Base-by-base conservation (phyloP, 2,888 invertebrate genomes). In the Phyllotreta striolata region DNA sequence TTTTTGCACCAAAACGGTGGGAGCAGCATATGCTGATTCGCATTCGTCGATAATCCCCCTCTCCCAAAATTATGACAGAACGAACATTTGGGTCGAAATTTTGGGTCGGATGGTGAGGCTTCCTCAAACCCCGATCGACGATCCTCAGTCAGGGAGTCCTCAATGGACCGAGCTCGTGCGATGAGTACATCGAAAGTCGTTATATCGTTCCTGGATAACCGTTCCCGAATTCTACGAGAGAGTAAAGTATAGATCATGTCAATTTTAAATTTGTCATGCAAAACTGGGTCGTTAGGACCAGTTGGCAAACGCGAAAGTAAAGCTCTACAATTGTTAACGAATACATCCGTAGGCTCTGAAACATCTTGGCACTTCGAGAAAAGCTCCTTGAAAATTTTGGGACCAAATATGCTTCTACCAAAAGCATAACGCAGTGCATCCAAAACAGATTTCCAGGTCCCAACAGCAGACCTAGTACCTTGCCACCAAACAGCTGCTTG, bases 11-110 rank as follows among this genome's bases (percentile, higher is more conserved):
- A 64, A 38, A 8, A 64, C 59, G 1, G 60, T 56, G 3, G 79
- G 78, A 3, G 79, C 72, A 0, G 75, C 69, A 77, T 78, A 81
- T 1, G 78, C 72, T 0, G 78, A 79, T 55, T 79, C 77, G 44
- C 76, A 76, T 46, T 79, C 78, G 55, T 80, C 78, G 3, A 79
- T 77, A 1, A 78, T 66, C 0, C 67, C 74, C 0, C n/a, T n/a
- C n/a, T n/a, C 24, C 24, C 24, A 24, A 24, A 24, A 24, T 24
- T 24, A 4, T 24, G 24, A 24, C 24, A 40, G 55, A 39, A 40
- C 40, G 13, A 39, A 24, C 7, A 55, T 55, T 40, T 41, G 9
- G 13, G 13, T 55, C 55, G 7, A 13, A 8, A 55, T 55, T 39
- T 39, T 7, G 8, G 9, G 24, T 55, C 40, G 55, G 8, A 2